Conservation (phyloP, 2,113 vertebrate genomes). For the Ondatra zibethicus region DNA sequence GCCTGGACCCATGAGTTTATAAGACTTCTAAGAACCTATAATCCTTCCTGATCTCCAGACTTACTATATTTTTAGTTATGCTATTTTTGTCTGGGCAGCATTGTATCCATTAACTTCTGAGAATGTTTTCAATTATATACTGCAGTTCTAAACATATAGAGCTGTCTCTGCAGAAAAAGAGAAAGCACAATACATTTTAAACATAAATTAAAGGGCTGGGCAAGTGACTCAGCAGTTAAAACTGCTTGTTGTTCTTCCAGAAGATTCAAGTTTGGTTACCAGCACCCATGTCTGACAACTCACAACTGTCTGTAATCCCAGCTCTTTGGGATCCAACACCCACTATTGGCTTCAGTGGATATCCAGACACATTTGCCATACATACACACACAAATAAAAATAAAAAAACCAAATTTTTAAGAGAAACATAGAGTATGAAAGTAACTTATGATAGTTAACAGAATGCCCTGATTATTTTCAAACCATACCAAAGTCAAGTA, state of each 20-base stretch:
- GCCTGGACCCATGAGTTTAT: not conserved
- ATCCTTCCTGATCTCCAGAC: not conserved
- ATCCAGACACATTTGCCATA: not conserved
- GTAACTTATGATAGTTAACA: not conserved
- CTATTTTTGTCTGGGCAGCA: constrained; percentile 4
- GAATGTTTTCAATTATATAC: constrained; percentile 5
- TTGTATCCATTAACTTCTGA: not conserved
- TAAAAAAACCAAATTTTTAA: not conserved
- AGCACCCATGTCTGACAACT: not conserved
- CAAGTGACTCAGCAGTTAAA: not conserved
- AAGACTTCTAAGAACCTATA: not conserved
- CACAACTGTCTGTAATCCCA: not conserved
- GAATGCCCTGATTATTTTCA: not conserved
- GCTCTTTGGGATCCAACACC: no score
- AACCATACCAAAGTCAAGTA: not conserved
- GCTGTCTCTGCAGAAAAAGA: not conserved
- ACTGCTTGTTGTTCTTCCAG: not conserved
- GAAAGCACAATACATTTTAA: not conserved
- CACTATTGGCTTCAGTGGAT: not conserved
- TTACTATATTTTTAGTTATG: constrained; percentile 34
- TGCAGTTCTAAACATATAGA: not conserved
- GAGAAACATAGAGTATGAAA: constrained; percentile 26
- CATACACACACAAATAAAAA: not conserved
- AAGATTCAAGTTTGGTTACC: not conserved
- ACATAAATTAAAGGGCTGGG: not conserved